phyloP scores from a whole-genome alignment of 1,140 invertebrate genomes.

The Formica exsecta region DNA sequence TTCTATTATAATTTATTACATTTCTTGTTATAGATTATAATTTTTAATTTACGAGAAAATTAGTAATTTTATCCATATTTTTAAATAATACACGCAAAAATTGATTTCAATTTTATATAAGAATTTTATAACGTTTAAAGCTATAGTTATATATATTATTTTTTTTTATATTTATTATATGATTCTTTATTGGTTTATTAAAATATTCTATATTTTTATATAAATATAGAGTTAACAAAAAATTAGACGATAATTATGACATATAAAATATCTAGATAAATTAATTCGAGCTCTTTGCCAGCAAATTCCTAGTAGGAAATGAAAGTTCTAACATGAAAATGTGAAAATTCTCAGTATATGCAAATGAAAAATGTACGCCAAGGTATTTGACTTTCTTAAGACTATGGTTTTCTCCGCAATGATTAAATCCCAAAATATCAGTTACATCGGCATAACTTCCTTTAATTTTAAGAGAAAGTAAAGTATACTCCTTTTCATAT shows the following conservation, averaged over 20 bases:
- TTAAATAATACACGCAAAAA: neutral
- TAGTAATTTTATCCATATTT: neutral
- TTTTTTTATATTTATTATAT: neutral
- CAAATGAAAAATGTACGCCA: conserved; percentile 37
- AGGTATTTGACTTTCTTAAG: conserved; percentile 49
- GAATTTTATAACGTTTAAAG: conserved; percentile 4
- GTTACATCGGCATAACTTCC: neutral
- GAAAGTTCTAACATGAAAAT: conserved; percentile 29
- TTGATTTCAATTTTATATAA: neutral
- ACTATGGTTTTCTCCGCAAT: neutral
- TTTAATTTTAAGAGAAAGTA: neutral
- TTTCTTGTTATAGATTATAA: neutral
- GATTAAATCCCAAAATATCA: conserved; percentile 13
- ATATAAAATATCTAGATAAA: neutral
- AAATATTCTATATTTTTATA: no score
- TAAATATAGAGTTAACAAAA: neutral
- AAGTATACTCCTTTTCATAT: no score
- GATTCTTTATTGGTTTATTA: neutral
- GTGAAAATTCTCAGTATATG: conserved; percentile 42
- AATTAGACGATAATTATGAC: neutral
- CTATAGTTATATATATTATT: neutral
- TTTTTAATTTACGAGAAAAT: neutral
- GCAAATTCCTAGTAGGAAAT: conserved; percentile 7
- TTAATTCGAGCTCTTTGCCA: neutral
- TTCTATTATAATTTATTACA: neutral